phyloP scores from a whole-genome alignment of 2,888 invertebrate genomes.

The Trisateles emortualis region DNA sequence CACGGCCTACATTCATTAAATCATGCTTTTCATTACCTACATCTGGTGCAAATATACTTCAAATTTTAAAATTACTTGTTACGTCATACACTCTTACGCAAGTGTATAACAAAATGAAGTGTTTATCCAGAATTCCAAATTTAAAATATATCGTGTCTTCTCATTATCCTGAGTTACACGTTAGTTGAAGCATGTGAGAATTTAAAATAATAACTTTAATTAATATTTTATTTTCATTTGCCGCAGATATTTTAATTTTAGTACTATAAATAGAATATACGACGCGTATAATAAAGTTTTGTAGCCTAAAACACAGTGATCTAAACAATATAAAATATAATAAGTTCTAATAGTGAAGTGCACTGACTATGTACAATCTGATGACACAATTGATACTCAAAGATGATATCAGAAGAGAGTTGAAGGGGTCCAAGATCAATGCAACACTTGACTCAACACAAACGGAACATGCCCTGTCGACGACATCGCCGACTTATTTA shows the following conservation, averaged over 20 bases:
- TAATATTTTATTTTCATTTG: constrained; percentile 17
- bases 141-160: constrained; percentile 1
- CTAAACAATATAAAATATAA: constrained; percentile 28
- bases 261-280: not conserved
- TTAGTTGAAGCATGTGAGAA: not conserved
- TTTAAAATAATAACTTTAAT: not conserved
- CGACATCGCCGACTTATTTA: constrained; percentile 79
- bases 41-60: constrained; percentile 23
- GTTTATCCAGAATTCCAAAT: constrained; percentile 5
- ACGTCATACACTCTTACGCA: constrained; percentile 4
- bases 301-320: constrained; percentile 39
- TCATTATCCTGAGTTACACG: not conserved
- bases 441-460: constrained; percentile 57
- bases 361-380: constrained; percentile 60
- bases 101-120: not conserved
- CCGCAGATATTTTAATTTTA: not conserved
- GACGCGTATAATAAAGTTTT: constrained; percentile 5
- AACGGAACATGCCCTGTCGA: constrained; percentile 74
- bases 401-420: constrained; percentile 52
- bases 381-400: constrained; percentile 46
- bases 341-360: constrained; percentile 69
- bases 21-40: constrained; percentile 24
- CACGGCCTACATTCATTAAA: constrained; percentile 21
- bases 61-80: not conserved
- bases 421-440: constrained; percentile 64